A percentile compares a stretch with the other conserved stretches of the same genome.
phyloP scores from a whole-genome alignment of 1,140 invertebrate species.

The Pseudomyrmex pallidus region DNA sequence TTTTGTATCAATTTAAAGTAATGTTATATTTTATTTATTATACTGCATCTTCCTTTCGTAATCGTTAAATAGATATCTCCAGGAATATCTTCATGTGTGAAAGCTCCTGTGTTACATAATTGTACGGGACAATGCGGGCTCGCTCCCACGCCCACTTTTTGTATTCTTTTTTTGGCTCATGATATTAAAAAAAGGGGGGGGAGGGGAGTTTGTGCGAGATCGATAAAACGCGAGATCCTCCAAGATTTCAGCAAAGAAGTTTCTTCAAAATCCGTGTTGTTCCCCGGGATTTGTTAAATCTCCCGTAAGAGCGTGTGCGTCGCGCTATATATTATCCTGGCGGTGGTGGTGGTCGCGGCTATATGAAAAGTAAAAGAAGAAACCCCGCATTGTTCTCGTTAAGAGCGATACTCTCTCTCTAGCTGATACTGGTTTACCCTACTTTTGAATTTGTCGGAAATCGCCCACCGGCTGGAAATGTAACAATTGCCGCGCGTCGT shows the following conservation, averaged over 20 bases:
- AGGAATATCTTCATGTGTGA: too few relatives aligned
- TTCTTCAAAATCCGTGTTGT: background rate
- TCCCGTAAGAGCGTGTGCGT: slow-evolving; percentile 2
- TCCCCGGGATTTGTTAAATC: slow-evolving; percentile 22
- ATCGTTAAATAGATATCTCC: too few relatives aligned
- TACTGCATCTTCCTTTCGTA: too few relatives aligned
- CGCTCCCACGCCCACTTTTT: too few relatives aligned
- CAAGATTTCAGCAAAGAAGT: slow-evolving; percentile 18
- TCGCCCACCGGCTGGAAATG: background rate
- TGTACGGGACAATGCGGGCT: too few relatives aligned
- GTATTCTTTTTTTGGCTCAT: too few relatives aligned
- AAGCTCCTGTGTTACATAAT: too few relatives aligned
- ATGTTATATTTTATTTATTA: too few relatives aligned
- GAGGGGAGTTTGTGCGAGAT: too few relatives aligned
- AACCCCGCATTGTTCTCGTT: slow-evolving; percentile 32
- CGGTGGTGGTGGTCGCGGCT: background rate
- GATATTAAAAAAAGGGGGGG: too few relatives aligned
- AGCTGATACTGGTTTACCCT: slow-evolving; percentile 59
- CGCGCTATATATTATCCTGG: background rate
- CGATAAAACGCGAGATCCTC: too few relatives aligned
- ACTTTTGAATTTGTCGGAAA: slow-evolving; percentile 41
- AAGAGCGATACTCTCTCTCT: slow-evolving; percentile 43
- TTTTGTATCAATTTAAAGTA: too few relatives aligned
- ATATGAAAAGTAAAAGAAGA: slow-evolving; percentile 23
- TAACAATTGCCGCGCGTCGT: background rate